These are phyloP conservation scores for Polia nebulosa DNA, from an alignment of 2,888 invertebrate species.

Conservation along the genomic window DNA sequence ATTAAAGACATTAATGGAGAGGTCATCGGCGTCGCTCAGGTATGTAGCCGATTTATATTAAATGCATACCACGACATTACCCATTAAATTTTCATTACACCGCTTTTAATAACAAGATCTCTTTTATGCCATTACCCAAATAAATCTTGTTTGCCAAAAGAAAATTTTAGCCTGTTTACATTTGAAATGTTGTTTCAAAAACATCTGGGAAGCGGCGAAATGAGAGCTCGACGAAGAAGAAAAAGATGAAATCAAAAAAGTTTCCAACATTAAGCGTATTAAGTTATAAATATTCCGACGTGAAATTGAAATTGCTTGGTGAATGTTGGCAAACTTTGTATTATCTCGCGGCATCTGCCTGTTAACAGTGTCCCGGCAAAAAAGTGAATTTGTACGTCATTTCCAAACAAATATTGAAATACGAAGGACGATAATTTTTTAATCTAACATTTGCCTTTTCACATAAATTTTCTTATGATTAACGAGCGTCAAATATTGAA, in stretches of 20 bases:
- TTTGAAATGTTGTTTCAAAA: slow-evolving; percentile 58
- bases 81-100: slow-evolving; percentile 20
- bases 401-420: slow-evolving; percentile 56
- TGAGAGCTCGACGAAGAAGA: slow-evolving; percentile 54
- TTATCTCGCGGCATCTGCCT: slow-evolving; percentile 68
- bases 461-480: slow-evolving; percentile 47
- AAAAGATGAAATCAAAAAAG: slow-evolving; percentile 73
- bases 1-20: slow-evolving; percentile 98
- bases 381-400: slow-evolving; percentile 62
- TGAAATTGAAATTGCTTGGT: slow-evolving; percentile 71
- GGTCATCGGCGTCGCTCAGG: slow-evolving; percentile 99
- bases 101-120: slow-evolving; percentile 16
- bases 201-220: slow-evolving; percentile 61
- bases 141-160: slow-evolving; percentile 52
- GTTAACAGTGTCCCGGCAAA: slow-evolving; percentile 47
- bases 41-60: slow-evolving; percentile 75
- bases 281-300: slow-evolving; percentile 69
- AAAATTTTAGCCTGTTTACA: slow-evolving; percentile 66
- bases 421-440: slow-evolving; percentile 28
- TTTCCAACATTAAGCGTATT: slow-evolving; percentile 66
- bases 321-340: slow-evolving; percentile 68
- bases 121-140: slow-evolving; percentile 30
- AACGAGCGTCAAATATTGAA: slow-evolving; percentile 48
- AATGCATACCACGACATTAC: slow-evolving; percentile 3
- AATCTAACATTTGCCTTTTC: slow-evolving; percentile 41